A percentile compares a stretch with the other conserved stretches of the same genome.
Evolutionary conservation across 2,797 vertebrate genomes (phyloP).

Genomic region (Alosa sapidissima): DNA sequence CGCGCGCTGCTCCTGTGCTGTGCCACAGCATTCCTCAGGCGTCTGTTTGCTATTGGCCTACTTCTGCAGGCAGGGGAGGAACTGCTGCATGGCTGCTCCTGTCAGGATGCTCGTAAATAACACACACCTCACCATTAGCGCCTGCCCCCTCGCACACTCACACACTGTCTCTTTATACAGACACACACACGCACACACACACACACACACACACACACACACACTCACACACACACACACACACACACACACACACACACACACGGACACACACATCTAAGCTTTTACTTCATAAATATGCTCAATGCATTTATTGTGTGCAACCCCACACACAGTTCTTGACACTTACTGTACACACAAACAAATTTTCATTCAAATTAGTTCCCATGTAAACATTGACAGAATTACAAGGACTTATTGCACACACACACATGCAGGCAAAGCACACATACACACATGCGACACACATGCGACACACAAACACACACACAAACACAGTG

Average conservation of each 20-base stretch:
- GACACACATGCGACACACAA: background rate
- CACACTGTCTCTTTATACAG: background rate
- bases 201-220: background rate
- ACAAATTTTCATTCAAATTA: background rate
- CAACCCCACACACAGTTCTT: background rate
- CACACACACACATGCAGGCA: background rate
- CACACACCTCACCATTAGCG: background rate
- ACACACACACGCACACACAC: background rate
- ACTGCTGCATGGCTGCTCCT: background rate
- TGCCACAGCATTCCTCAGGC: background rate
- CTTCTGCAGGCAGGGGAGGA: background rate
- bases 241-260: background rate
- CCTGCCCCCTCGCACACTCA: background rate
- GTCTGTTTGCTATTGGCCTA: constrained; percentile 16
- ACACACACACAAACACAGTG: background rate
- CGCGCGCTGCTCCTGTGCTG: background rate
- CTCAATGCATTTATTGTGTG: background rate
- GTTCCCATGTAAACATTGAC: too few relatives aligned
- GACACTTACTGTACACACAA: background rate
- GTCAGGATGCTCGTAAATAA: constrained; percentile 1
- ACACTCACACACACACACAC: background rate
- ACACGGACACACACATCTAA: background rate
- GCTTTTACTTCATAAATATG: background rate
- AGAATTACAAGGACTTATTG: too few relatives aligned
- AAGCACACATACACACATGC: background rate